Conservation (phyloP, 2,888 invertebrate species). For the Pocota personata region DNA sequence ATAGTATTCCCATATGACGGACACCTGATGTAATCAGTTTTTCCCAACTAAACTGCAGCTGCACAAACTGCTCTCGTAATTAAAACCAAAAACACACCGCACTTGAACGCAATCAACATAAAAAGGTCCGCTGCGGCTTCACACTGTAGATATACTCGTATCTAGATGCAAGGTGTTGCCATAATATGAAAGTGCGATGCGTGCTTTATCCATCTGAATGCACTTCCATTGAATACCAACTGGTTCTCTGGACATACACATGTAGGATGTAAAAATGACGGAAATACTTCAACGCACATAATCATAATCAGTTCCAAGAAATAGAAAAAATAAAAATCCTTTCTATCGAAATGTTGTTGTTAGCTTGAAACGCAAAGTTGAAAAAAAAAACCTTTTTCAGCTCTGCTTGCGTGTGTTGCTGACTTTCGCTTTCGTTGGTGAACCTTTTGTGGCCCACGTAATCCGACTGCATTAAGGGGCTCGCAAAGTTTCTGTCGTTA, state of each 20-base stretch:
- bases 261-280: conserved; percentile 48
- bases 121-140: background rate
- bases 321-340: no score
- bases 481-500: conserved; percentile 1
- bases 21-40: conserved; percentile 58
- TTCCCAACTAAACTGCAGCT: conserved; percentile 54
- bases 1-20: conserved; percentile 31
- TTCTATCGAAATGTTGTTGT: conserved; percentile 21
- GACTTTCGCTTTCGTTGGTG: conserved; percentile 45
- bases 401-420: background rate
- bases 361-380: no score
- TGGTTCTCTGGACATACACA: conserved; percentile 3
- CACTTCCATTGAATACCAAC: conserved; percentile 7
- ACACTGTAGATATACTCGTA: background rate
- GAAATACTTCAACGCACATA: conserved; percentile 44
- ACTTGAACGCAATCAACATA: conserved; percentile 21
- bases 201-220: no score
- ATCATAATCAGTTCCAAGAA: no score
- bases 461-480: conserved; percentile 3
- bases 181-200: conserved; percentile 29
- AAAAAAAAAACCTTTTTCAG: no score
- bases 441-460: conserved; percentile 34
- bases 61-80: conserved; percentile 63
- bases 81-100: conserved; percentile 46
- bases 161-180: conserved; percentile 24